Conservation (phyloP, 2,113 vertebrate genomes). For the Chinchilla lanigera region DNA sequence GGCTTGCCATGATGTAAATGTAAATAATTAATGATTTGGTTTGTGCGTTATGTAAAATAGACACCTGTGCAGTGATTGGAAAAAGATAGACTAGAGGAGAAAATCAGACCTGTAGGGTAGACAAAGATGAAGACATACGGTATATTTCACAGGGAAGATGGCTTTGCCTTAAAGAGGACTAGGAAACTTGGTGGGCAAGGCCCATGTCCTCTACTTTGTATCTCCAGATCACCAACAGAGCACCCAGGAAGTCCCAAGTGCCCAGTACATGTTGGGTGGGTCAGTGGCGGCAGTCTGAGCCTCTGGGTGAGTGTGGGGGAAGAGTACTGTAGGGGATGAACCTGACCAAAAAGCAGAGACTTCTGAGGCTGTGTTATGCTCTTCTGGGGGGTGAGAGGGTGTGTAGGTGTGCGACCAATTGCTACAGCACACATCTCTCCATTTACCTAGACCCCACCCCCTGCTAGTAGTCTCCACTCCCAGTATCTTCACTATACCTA, state of each 20-base stretch:
- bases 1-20: neutral
- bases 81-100: neutral
- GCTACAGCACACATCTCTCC: rapidly evolving
- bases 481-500: neutral
- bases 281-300: neutral
- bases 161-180: neutral
- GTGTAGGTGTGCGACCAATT: neutral
- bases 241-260: neutral
- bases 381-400: neutral
- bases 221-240: neutral
- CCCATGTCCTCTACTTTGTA: neutral
- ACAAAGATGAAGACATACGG: neutral
- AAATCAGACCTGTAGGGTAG: neutral
- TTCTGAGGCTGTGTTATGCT: rapidly evolving
- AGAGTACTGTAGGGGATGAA: neutral
- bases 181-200: neutral
- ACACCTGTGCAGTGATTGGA: neutral
- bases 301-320: neutral
- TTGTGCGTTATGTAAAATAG: neutral
- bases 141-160: neutral
- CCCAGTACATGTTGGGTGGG: neutral
- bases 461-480: neutral
- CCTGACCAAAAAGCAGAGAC: neutral
- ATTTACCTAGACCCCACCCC: neutral
- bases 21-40: neutral